Evolutionary conservation across 2,797 vertebrate genomes (phyloP).

Genomic region (Crypturellus tataupa): DNA sequence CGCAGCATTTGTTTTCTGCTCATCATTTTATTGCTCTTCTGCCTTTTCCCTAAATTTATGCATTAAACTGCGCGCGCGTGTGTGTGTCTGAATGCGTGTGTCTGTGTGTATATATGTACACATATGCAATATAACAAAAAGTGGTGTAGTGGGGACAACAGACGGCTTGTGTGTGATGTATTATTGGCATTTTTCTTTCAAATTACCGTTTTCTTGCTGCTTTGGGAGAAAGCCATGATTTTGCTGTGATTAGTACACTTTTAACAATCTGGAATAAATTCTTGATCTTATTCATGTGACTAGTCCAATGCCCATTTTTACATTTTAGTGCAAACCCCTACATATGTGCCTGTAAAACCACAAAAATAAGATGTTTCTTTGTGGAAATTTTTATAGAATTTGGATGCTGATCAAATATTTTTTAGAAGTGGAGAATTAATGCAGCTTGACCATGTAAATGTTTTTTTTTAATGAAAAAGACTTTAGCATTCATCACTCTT

Average conservation of each 20-base stretch:
- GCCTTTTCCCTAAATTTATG: constrained; percentile 53
- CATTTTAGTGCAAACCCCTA: constrained; percentile 67
- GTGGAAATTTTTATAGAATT: constrained; percentile 71
- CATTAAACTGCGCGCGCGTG: constrained; percentile 30
- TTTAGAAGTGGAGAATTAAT: constrained; percentile 71
- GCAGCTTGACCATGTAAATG: constrained; percentile 64
- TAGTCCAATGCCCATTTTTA: constrained; percentile 70
- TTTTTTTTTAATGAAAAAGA: constrained; percentile 57
- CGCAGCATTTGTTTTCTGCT: constrained; percentile 71
- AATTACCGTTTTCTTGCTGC: constrained; percentile 70
- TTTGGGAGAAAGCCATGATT: constrained; percentile 72
- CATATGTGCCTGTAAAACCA: constrained; percentile 75
- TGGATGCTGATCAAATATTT: constrained; percentile 71
- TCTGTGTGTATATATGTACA: constrained; percentile 65
- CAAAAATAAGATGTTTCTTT: constrained; percentile 72
- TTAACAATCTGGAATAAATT: constrained; percentile 72
- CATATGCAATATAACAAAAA: constrained; percentile 71
- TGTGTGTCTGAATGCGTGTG: constrained; percentile 22
- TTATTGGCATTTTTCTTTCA: constrained; percentile 75
- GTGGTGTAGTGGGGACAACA: constrained; percentile 70
- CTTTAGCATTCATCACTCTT: constrained; percentile 58
- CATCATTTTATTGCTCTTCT: constrained; percentile 61
- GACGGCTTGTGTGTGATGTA: constrained; percentile 62
- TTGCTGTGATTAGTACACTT: constrained; percentile 57
- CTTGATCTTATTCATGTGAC: constrained; percentile 65